phyloP scores from a whole-genome alignment of 2,888 invertebrate species.

The Platynereis dumerilii region DNA sequence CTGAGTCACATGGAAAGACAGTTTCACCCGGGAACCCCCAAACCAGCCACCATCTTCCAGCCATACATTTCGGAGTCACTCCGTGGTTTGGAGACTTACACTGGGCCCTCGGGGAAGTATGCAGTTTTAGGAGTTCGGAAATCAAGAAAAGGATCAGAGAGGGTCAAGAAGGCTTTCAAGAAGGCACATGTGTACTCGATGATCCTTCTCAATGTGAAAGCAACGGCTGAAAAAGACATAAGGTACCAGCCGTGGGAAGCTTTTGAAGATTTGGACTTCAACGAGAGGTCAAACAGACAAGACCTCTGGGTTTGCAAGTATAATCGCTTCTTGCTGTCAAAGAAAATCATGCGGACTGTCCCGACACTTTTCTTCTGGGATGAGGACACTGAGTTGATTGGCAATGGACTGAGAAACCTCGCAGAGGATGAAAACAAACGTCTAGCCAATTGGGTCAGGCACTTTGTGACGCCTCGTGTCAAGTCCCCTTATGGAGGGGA shows the following conservation, averaged over 20 bases:
- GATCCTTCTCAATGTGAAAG: slow-evolving; percentile 20
- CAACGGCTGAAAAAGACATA: slow-evolving; percentile 14
- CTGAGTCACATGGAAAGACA: slow-evolving; percentile 11
- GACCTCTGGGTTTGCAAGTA: too few relatives aligned
- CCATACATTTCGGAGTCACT: too few relatives aligned
- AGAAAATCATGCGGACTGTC: not conserved
- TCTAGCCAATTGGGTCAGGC: too few relatives aligned
- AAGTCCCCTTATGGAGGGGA: too few relatives aligned
- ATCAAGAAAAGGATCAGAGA: too few relatives aligned
- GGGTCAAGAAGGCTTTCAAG: slow-evolving; percentile 9
- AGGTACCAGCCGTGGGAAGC: slow-evolving; percentile 20
- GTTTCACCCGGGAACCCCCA: not conserved
- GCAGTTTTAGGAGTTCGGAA: not conserved
- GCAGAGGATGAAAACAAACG: too few relatives aligned
- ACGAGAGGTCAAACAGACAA: too few relatives aligned
- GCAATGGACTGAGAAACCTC: too few relatives aligned
- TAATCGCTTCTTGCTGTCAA: not conserved
- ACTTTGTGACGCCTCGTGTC: too few relatives aligned
- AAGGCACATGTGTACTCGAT: slow-evolving; percentile 21
- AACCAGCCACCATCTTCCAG: not conserved
- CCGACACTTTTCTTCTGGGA: not conserved
- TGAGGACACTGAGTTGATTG: not conserved
- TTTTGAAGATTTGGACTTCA: slow-evolving; percentile 21
- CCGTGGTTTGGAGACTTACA: not conserved
- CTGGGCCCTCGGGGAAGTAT: slow-evolving; percentile 13